Conservation (phyloP, 2,888 invertebrate species). For the Malachius bipustulatus region DNA sequence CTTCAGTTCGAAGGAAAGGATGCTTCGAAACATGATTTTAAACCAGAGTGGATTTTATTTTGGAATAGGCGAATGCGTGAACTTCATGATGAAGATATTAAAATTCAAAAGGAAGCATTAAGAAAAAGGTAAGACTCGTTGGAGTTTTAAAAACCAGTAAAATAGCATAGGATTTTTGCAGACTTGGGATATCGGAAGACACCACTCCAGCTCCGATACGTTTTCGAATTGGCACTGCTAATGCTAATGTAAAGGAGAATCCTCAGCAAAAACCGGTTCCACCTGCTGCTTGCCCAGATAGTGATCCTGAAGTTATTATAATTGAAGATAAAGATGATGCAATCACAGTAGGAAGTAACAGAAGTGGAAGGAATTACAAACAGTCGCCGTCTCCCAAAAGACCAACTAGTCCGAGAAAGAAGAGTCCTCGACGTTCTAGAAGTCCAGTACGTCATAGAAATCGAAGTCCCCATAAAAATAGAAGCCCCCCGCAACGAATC, state of each 20-base stretch:
- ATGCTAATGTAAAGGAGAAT: slow-evolving; percentile 16
- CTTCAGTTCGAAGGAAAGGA: slow-evolving; percentile 42
- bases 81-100: slow-evolving; percentile 57
- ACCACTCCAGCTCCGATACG: slow-evolving; percentile 29
- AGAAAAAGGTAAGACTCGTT: slow-evolving; percentile 45
- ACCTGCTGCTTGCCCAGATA: slow-evolving; percentile 30
- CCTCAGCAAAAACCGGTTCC: slow-evolving; percentile 25
- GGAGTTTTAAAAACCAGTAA: not conserved
- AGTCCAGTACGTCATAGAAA: no score
- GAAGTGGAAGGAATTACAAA: no score
- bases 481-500: no score
- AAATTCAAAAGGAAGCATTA: slow-evolving; percentile 54
- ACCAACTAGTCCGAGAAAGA: no score
- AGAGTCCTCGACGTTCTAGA: no score
- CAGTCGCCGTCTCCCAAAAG: no score
- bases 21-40: slow-evolving; percentile 70
- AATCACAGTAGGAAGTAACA: no score
- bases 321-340: slow-evolving; percentile 33
- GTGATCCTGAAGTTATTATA: slow-evolving; percentile 31
- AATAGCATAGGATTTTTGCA: not conserved
- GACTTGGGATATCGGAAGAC: slow-evolving; percentile 30
- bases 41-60: slow-evolving; percentile 78
- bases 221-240: slow-evolving; percentile 31
- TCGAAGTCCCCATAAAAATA: no score
- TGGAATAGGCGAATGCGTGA: slow-evolving; percentile 78